These are phyloP conservation scores for Sternarchorhynchus goeldii DNA, from an alignment of 2,797 vertebrate genomes.

Conservation along the genomic window DNA sequence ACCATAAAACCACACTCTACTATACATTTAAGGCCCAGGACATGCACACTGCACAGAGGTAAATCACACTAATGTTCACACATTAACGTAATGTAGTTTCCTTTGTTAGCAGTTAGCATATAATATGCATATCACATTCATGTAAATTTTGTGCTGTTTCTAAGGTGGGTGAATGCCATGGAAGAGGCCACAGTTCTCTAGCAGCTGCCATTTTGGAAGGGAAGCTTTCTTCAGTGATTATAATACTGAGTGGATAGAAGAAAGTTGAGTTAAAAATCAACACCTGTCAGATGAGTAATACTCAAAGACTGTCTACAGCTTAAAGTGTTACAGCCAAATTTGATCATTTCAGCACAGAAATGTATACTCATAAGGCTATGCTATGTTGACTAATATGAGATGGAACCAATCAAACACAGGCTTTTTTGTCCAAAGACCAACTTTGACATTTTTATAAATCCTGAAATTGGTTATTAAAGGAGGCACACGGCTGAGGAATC, in stretches of 20 bases:
- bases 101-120: slow-evolving; percentile 1
- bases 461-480: too few relatives aligned
- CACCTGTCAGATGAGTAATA: background rate
- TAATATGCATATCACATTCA: background rate
- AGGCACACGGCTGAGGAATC: too few relatives aligned
- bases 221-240: background rate
- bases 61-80: slow-evolving; percentile 37
- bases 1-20: slow-evolving; percentile 95
- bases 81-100: background rate
- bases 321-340: background rate
- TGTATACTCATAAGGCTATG: background rate
- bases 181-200: slow-evolving; percentile 95
- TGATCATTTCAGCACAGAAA: too few relatives aligned
- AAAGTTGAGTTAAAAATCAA: background rate
- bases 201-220: slow-evolving; percentile 58
- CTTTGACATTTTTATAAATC: background rate
- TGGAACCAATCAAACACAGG: too few relatives aligned
- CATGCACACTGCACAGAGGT: slow-evolving; percentile 88
- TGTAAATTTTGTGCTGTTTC: slow-evolving; percentile 57
- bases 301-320: background rate
- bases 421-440: background rate
- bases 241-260: background rate
- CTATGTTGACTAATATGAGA: background rate
- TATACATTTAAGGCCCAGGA: slow-evolving; percentile 94
- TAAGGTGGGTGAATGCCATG: slow-evolving; percentile 95